Evolutionary conservation across 2,888 invertebrate genomes (phyloP), one percentile per base, ranked within the genome.

Genomic region (Mallateleia sp.): DNA sequence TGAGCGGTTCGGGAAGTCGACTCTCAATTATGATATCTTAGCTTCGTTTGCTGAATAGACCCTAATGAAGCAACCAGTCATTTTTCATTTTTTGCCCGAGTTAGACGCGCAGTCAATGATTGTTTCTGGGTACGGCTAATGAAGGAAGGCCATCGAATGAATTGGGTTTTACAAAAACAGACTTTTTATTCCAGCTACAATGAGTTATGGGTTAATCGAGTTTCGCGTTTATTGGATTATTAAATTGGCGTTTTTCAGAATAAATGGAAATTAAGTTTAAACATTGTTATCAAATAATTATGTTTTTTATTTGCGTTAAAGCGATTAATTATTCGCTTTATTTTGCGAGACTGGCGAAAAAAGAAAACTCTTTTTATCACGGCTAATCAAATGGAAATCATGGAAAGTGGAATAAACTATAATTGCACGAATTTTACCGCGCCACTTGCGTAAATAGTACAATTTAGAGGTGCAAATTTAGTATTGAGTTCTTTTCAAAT

Each of bases 1-100:
- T 79, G 75, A 80, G 75, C 64, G 58, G 56, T 85, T 85, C 80
- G 71, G 74, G 54, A 77, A 80, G 75, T 79, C 58, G 50, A 71
- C 77, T 69, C 64, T 69, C 62, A 85, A 85, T 85, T 85, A 85
- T 85, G 80, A 77, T 80, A 80, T 85, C 80, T 85, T 85, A 80
- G 80, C 75, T 85, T 80, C 75, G 71, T 80, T 85, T 66, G 62
- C 75, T 85, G 85, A 85, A 85, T 85, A 80, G 71, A 54, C 69
- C 75, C 52, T 80, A 85, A 85, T 85, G 80, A 85, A 85, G 75
- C 80, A 80, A 71, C 71, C 75, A 62, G 56, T 85, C 74, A 77
- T 80, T 80, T 77, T 74, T 58, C 58, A 38, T 75, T 77, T 78
- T 79, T 85, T 67, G 42, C 62, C 32, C 52, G 60, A 58, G 50